Base-by-base conservation (phyloP, 2,113 vertebrate genomes). In the Pontoporia blainvillei region DNA sequence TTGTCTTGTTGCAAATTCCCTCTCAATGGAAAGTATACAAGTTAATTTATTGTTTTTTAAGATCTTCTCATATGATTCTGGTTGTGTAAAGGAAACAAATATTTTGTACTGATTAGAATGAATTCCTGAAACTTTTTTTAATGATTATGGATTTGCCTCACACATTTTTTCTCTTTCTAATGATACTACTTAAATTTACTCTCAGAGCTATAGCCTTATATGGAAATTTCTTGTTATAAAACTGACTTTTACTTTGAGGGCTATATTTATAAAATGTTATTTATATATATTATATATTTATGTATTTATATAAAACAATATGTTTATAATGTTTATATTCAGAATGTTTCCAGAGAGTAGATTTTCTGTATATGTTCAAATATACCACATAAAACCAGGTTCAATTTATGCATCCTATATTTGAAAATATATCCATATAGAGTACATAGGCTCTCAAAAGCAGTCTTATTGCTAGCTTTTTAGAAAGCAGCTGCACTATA, bases 251-350 rank as follows among this genome's bases (percentile, higher is more conserved):
- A 87, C 20, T 78, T 95, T 57, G 31, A 94, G 23, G 8, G 1
- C n/a, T 87, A 69, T 36, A 87, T 93, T 96, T 71, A 90, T 85
- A 93, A 96, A 95, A 69, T 2, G 88, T 54, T 2, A 86, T 97
- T 97, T 95, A 23, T 54, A 96, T 52, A 52, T 52, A 52, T 52
- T 52, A 52, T 52, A 52, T 52, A 52, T 52, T 18, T 52, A 52
- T 52, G 52, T 52, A 52, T 52, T 52, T 52, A 52, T 52, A 52
- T 52, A 52, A 52, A 52, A 52, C 15, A 18, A 18, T 84, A 64
- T 36, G 85, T 90, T 96, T 71, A 90, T 88, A 94, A 96, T 94
- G 83, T 97, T 97, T 96, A 23, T 88, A 97, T 93, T 92, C 39
- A 64, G 36, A 92, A 2, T 29, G 14, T 71, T 95, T 85, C 64